A percentile compares a stretch with the other conserved stretches of the same genome.
phyloP scores from a whole-genome alignment of 1,140 invertebrate genomes.

The Pemphigus obesinymphae region DNA sequence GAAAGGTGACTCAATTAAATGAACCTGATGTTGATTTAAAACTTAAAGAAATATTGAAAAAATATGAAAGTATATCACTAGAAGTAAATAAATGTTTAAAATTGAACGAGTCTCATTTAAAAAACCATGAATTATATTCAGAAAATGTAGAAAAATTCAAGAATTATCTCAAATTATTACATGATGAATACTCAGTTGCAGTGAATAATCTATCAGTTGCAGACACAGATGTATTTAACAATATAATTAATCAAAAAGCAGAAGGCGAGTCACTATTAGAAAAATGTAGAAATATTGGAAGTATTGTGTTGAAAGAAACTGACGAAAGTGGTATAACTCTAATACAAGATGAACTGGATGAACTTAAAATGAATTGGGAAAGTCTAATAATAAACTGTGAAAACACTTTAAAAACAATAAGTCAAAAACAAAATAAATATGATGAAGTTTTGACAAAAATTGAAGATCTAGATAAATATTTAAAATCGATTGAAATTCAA shows the following conservation, averaged over 20 bases:
- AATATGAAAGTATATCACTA: neutral
- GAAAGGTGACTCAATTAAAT: conserved; percentile 62
- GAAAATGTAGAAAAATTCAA: conserved; percentile 69
- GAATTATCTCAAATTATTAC: conserved; percentile 67
- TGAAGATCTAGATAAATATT: conserved; percentile 73
- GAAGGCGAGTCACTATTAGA: conserved; percentile 69
- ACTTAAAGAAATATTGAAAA: conserved; percentile 55
- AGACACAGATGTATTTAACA: conserved; percentile 68
- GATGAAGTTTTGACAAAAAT: conserved; percentile 73
- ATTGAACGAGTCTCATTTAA: conserved; percentile 62
- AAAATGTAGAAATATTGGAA: conserved; percentile 66
- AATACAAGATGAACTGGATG: conserved; percentile 69
- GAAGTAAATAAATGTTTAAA: conserved; percentile 11
- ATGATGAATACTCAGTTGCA: conserved; percentile 64
- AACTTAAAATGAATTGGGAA: conserved; percentile 70
- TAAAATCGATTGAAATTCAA: conserved; percentile 75
- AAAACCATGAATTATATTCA: conserved; percentile 76
- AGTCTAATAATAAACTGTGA: conserved; percentile 68
- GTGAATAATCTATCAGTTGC: conserved; percentile 71
- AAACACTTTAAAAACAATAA: conserved; percentile 63
- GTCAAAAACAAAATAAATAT: conserved; percentile 68
- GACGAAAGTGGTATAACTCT: conserved; percentile 69
- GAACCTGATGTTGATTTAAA: conserved; percentile 69
- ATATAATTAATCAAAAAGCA: conserved; percentile 65
- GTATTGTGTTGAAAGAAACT: conserved; percentile 72